Evolutionary conservation across 2,888 invertebrate species (phyloP), one percentile per base, ranked within the genome.

Genomic region (Cephalotes varians): DNA sequence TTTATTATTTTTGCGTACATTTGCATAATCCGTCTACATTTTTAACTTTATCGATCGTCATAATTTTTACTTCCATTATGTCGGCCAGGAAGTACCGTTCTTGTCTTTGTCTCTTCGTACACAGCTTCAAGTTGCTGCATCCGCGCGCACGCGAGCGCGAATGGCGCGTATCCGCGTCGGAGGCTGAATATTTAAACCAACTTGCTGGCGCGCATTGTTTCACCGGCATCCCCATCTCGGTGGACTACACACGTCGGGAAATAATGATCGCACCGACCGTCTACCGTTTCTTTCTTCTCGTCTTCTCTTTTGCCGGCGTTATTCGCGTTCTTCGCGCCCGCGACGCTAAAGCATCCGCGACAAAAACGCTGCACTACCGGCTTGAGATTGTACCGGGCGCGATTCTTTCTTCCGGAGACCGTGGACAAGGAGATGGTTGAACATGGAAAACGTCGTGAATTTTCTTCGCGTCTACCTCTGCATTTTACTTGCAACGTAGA

Each of bases 161-260:
- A 69, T 73, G 37, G 34, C 40, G 44, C 67, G 67, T 62, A 71
- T 64, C 28, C 81, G 81, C 73, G 85, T 88, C 81, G 87, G 87
- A 86, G 90, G 90, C 91, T 91, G 92, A 91, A 91, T 92, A 92
- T 92, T 92, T 92, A 91, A 92, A 92, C 91, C 92, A 90, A 92
- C 91, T 92, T 92, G 91, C 87, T 87, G 83, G 85, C 81, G 83
- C 25, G 83, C 86, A 91, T 92, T 92, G 92, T 92, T 88, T 90
- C 85, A 84, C 54, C 81, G 47, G 74, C 81, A 74, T 82, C 83
- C 84, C 67, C 74, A 56, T 83, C 83, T 77, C 79, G 47, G 37
- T 77, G 72, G 77, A 79, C 74, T 76, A 47, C 77, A 79, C 69
- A 81, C 86, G 81, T 81, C 82, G 86, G 71, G 72, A 87, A 90